Base-by-base conservation (phyloP, 2,888 invertebrate genomes). In the Eupithecia tripunctaria region DNA sequence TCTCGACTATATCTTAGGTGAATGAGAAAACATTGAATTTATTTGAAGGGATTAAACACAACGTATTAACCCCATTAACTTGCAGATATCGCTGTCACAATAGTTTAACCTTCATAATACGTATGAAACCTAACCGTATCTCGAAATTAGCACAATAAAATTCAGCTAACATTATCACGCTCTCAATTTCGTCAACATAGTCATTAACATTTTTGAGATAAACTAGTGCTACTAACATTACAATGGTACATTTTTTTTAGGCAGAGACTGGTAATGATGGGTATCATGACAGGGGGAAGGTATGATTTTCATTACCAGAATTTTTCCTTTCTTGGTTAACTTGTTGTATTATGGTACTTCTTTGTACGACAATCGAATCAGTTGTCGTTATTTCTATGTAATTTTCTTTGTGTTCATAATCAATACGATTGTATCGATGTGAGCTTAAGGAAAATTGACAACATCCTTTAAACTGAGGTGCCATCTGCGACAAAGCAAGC, bases 221-320 rank as follows among this genome's bases (percentile, higher is more conserved):
- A 77, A 67, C 62, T 47, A 64, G 65, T 66, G 47, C 71, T 78
- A 84, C 81, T 85, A 86, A 85, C 82, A 80, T 68, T 65, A 74
- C 79, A 78, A 70, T 79, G 73, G 72, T 81, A 87, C 83, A 84
- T 92, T 93, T 82, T 86, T 93, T 92, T 89, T 92, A 94, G 93
- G 93, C 92, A 89, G 94, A 94, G 84, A 84, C 78, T 86, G 84
- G 75, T 89, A 86, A 87, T 89, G 91, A 92, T 83, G 91, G 88
- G 83, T 93, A 86, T 88, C 88, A 89, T 91, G 91, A 92, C 79
- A 90, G 89, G 86, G 91, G 91, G 82, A 94, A 94, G 91, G 92
- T 93, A 90, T 88, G 90, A 86, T 74, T 80, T 83, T 82, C 43
- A 76, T 83, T 86, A 86, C 80, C 78, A 76, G 68, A 73, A 60